Percentiles rank a stretch among this genome's conserved stretches.
phyloP scores from a whole-genome alignment of 2,888 invertebrate genomes.

The Hipparchia semele region DNA sequence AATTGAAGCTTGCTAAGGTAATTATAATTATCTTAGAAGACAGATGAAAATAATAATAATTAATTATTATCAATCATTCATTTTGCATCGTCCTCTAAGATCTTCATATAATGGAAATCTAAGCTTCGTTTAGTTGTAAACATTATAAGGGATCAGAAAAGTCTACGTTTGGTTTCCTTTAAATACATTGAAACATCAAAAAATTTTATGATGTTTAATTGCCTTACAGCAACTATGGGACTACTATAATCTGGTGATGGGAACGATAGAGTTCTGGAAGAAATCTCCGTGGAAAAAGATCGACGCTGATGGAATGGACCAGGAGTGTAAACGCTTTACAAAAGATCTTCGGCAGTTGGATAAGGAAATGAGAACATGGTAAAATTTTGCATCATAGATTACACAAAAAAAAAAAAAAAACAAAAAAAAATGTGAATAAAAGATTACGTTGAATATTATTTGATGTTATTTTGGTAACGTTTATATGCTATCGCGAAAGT shows the following conservation, averaged over 20 bases:
- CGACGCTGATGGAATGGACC: constrained; percentile 96
- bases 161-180: no score
- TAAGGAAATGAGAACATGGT: constrained; percentile 90
- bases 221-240: constrained; percentile 93
- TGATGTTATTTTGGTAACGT: no score
- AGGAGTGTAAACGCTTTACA: constrained; percentile 95
- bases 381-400: constrained; percentile 24
- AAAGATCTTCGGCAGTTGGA: constrained; percentile 92
- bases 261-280: constrained; percentile 96
- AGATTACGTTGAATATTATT: background rate
- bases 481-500: no score
- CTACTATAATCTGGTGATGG: constrained; percentile 90
- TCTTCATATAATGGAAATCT: no score
- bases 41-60: no score
- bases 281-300: constrained; percentile 96
- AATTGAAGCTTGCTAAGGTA: constrained; percentile 89
- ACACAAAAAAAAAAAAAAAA: background rate
- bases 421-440: background rate
- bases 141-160: no score
- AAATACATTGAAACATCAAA: no score
- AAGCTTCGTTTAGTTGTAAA: no score
- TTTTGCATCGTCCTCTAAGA: no score
- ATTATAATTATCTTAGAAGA: background rate
- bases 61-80: no score
- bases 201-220: background rate